These are phyloP conservation scores for Mungos mungo DNA, from an alignment of 2,113 vertebrate species.

Conservation along the genomic window DNA sequence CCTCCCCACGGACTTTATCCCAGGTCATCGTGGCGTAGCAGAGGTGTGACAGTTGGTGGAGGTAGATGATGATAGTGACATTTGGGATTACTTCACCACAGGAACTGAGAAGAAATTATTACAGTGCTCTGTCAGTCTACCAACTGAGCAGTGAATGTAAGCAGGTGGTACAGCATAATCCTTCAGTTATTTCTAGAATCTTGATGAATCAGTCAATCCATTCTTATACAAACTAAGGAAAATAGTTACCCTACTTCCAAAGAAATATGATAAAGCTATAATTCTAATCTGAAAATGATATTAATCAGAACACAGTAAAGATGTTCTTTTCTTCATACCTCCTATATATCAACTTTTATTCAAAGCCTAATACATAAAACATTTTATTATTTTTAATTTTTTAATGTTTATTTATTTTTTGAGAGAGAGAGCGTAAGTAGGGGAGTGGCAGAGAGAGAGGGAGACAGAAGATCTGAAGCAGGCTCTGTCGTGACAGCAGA, in stretches of 20 bases:
- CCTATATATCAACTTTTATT: background rate
- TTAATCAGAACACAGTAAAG: conserved; percentile 49
- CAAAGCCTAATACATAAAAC: background rate
- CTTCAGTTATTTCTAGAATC: conserved; percentile 64
- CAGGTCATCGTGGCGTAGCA: background rate
- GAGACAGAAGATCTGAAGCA: no score
- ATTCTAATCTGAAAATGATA: conserved; percentile 55
- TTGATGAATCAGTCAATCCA: conserved; percentile 45
- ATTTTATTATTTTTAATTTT: background rate
- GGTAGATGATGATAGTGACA: background rate
- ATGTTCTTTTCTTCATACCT: conserved; percentile 17
- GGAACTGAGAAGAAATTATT: conserved; percentile 44
- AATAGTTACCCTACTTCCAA: conserved; percentile 10
- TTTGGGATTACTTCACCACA: background rate
- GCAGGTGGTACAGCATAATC: conserved; percentile 43
- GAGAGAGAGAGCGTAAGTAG: no score
- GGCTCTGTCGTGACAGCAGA: no score
- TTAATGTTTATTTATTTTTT: no score
- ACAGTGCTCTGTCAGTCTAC: conserved; percentile 39
- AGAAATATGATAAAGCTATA: conserved; percentile 7
- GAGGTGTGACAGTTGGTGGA: background rate
- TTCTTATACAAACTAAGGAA: conserved; percentile 49
- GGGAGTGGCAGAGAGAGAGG: no score
- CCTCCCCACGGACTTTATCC: background rate
- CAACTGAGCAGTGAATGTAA: conserved; percentile 60